Conservation (phyloP, 2,888 invertebrate genomes). For the Pterostichus madidus region DNA sequence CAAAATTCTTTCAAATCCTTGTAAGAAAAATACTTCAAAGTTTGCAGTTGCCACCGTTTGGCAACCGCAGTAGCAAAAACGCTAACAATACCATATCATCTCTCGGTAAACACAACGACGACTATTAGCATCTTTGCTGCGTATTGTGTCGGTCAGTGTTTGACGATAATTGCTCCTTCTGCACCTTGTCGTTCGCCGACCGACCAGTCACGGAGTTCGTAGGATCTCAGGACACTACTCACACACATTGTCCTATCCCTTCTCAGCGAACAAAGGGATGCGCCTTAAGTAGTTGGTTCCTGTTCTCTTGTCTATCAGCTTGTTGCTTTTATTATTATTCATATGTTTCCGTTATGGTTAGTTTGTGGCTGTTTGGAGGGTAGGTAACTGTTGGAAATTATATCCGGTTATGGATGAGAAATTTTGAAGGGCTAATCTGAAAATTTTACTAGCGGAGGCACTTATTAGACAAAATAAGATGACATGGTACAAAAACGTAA, state of each 20-base stretch:
- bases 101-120: slow-evolving; percentile 18
- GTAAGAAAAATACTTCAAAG: background rate
- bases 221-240: background rate
- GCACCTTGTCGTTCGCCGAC: slow-evolving; percentile 16
- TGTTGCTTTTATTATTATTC: slow-evolving; percentile 53
- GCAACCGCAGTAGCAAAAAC: slow-evolving; percentile 16
- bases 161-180: slow-evolving; percentile 55
- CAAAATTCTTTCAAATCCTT: no score
- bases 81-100: slow-evolving; percentile 30
- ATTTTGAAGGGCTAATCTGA: slow-evolving; percentile 38
- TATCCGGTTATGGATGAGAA: slow-evolving; percentile 58
- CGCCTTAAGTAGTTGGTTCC: slow-evolving; percentile 52
- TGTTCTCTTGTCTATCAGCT: slow-evolving; percentile 30
- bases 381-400: slow-evolving; percentile 54
- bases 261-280: slow-evolving; percentile 53
- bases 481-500: no score
- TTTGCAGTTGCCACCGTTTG: slow-evolving; percentile 15
- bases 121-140: slow-evolving; percentile 30
- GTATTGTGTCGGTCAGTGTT: slow-evolving; percentile 56
- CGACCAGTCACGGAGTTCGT: background rate
- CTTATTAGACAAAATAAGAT: no score
- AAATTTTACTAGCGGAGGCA: background rate
- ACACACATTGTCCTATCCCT: slow-evolving; percentile 36
- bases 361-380: slow-evolving; percentile 9
- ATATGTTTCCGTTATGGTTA: slow-evolving; percentile 47